phyloP scores from a whole-genome alignment of 2,113 vertebrate species.

The Chunga burmeisteri region DNA sequence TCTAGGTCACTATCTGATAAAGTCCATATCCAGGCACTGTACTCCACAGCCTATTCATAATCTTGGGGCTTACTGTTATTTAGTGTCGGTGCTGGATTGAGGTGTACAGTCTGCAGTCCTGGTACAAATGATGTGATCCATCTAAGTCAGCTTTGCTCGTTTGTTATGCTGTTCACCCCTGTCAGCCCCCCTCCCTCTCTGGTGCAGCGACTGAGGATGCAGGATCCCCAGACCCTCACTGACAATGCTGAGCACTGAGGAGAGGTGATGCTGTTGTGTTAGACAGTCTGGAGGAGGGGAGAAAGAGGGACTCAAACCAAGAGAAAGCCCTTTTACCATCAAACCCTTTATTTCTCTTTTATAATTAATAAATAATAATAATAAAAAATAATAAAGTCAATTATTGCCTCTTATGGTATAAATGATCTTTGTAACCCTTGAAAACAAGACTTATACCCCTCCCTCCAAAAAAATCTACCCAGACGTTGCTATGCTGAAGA shows the following conservation, averaged over 20 bases:
- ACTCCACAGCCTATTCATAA: not conserved
- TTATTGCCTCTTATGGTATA: not conserved
- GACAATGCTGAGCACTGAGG: not conserved
- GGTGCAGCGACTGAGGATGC: not conserved
- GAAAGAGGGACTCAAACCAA: not conserved
- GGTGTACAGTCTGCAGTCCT: not conserved
- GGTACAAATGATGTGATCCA: not conserved
- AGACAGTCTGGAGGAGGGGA: not conserved
- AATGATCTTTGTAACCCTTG: not conserved
- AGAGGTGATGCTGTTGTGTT: not conserved
- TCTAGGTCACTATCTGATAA: slow-evolving; percentile 24
- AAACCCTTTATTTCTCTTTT: not conserved
- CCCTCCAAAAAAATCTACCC: not conserved
- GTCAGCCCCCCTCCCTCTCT: not conserved
- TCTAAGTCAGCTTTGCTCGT: slow-evolving; percentile 29
- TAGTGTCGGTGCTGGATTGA: not conserved
- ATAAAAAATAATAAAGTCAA: not conserved
- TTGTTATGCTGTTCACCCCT: not conserved
- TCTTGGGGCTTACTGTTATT: not conserved
- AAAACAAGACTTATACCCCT: not conserved
- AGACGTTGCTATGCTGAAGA: not conserved
- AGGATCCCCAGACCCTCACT: not conserved
- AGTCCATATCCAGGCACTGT: not conserved
- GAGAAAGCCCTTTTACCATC: not conserved
- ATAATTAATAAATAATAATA: not conserved